Evolutionary conservation across 1,140 invertebrate genomes (phyloP), one percentile per base, ranked within the genome.

Genomic region (Drosophila ananassae): DNA sequence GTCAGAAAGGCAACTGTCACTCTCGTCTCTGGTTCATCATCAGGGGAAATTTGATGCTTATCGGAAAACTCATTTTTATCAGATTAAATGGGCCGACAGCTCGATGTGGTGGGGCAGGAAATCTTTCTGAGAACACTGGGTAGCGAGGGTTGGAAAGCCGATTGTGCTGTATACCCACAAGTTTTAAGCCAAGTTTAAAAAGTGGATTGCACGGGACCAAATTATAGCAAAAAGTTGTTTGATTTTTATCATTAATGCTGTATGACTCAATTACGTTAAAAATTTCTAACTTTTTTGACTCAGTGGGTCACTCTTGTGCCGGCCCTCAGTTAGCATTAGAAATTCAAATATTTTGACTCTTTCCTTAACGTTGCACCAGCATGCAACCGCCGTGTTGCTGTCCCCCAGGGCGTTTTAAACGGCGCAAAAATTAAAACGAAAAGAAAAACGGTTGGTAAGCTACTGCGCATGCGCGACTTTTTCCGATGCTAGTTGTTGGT

Each of bases 271-370:
- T 66, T 48, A 21, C 72, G 57, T 48, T 34, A 37, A 37, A 34
- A 41, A 58, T 17, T 50, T 12, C 12, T 6, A 7, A 28, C 25
- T 25, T 10, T 7, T 30, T 68, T 56, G 66, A 56, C 34, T 68
- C 30, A 55, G 32, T 68, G 62, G 34, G 46, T 24, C 62, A 80
- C 56, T 69, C 54, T 56, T 77, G 56, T 46, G 54, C 54, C 73
- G 63, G 63, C 81, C 81, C 81, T 84, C 82, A 82, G 56, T 39
- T 72, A 34, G 79, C 66, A 85, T 85, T 85, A 89, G 83, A 85
- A 79, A 85, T 85, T 85, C 75, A 87, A 89, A 85, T 85, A 89
- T 85, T 85, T 85, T 85, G 83, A 85, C 75, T 78, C 66, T 54
- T 56, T 64, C 48, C 58, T 37, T 52, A 22, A n/a, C 34, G 57